Evolutionary conservation across 1,140 invertebrate species (phyloP).

Genomic region (Oryzaephilus surinamensis): DNA sequence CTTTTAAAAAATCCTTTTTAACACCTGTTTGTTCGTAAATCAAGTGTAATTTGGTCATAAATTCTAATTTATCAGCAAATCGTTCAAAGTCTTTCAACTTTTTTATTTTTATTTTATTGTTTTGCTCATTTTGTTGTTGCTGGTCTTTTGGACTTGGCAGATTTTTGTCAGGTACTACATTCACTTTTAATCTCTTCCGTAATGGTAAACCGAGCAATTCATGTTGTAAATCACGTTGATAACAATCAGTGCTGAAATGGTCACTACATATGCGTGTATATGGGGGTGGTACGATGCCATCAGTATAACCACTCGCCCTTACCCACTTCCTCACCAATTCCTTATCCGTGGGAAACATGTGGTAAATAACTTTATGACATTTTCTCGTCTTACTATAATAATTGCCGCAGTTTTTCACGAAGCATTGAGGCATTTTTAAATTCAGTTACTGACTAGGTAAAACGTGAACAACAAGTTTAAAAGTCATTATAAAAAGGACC

Average conservation of each 20-base stretch:
- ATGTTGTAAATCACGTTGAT: conserved; percentile 45
- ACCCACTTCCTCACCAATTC: conserved; percentile 40
- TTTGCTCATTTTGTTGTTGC: conserved; percentile 11
- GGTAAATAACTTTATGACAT: conserved; percentile 39
- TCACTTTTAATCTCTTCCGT: conserved; percentile 38
- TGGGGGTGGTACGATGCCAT: conserved; percentile 28
- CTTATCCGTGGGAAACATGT: conserved; percentile 42
- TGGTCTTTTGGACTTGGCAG: conserved; percentile 27
- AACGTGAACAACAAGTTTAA: conserved; percentile 2
- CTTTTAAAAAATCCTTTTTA: too few species aligned
- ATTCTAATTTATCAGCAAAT: conserved; percentile 22
- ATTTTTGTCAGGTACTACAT: conserved; percentile 41
- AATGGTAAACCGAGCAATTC: conserved; percentile 42
- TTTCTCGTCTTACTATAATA: conserved; percentile 43
- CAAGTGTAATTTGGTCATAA: conserved; percentile 25
- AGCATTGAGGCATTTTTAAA: conserved; percentile 43
- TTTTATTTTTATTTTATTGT: too few species aligned
- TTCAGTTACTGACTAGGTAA: conserved; percentile 1
- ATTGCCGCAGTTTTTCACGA: conserved; percentile 42
- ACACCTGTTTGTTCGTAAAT: too few species aligned
- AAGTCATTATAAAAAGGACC: conserved; percentile 5
- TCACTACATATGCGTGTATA: conserved; percentile 42
- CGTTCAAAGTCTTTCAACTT: too few species aligned
- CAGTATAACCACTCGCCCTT: conserved; percentile 26
- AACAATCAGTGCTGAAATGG: conserved; percentile 40